Base-by-base conservation (phyloP, 2,888 invertebrate species). In the Nemoura dubitans region DNA sequence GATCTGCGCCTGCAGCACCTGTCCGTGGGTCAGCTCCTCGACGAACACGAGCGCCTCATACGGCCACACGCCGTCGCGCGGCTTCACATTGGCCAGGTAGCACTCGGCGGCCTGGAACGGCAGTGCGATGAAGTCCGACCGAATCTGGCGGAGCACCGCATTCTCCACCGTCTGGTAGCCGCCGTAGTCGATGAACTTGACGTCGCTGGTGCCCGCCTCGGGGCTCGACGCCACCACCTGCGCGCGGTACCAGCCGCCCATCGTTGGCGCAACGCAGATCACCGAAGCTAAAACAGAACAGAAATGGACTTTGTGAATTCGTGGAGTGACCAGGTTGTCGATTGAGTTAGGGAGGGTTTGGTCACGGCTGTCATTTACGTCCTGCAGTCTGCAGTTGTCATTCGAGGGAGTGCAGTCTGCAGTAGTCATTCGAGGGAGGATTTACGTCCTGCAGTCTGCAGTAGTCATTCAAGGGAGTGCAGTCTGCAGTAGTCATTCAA, bases 51-150 rank as follows among this genome's bases (percentile, higher is more conserved):
- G 94, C 86, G 98, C 96, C 90, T 97, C 97, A 88, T 94, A 93
- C 89, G 95, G 94, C 97, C 97, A 98, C 10, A 43, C 86, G 77
- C 86, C 88, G 14, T 87, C 87, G 89, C 93, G 93, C 87, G 98
- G 97, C 91, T 94, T 94, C 89, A 98, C 94, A 92, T 97, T 96
- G n/a, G 97, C 97, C 90, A 99, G 93, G 91, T 96, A 94, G 91
- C 98, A 98, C 93, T 99, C 99, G 84, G 97, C 96, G 87, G 99
- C 98, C 94, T 99, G 99, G 94, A 99, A 99, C 86, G 99, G 99
- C 91, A 99, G 93, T 87, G 95, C 93, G 94, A 98, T 96, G 91
- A 98, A 98, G 92, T 99, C 98, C 86, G 95, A 95, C 90, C 98
- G 94, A 89, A 99, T 98, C 93, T 99, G 98, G 91, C 97, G 95